Evolutionary conservation across 2,888 invertebrate genomes (phyloP).

Genomic region (Pachydiplax longipennis): DNA sequence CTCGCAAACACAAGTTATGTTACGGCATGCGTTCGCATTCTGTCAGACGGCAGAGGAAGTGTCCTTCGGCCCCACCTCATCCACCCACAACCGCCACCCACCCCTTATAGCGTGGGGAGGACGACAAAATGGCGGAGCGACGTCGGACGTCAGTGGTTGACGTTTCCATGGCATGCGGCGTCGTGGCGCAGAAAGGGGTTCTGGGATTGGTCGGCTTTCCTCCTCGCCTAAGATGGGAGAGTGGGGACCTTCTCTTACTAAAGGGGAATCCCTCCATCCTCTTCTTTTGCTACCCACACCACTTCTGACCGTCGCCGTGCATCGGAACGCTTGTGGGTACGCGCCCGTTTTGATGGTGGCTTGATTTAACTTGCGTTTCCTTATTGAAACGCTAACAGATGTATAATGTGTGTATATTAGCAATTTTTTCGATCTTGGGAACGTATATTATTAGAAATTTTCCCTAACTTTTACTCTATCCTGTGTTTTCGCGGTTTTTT

Average conservation of each 20-base stretch:
- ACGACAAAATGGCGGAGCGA: constrained; percentile 31
- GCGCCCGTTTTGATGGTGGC: no score
- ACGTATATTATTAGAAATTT: no score
- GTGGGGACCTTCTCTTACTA: neutral
- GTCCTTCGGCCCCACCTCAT: no score
- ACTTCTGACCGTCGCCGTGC: neutral
- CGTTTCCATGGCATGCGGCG: constrained; percentile 28
- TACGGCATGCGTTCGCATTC: no score
- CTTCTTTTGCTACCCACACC: neutral
- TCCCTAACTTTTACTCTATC: no score
- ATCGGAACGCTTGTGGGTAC: neutral
- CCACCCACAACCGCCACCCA: neutral
- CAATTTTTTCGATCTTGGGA: no score
- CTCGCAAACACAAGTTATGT: no score
- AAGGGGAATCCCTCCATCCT: neutral
- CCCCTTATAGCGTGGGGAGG: neutral
- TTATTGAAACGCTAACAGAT: no score
- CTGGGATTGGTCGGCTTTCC: constrained; percentile 26
- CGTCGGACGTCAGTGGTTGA: constrained; percentile 42
- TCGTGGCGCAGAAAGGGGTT: constrained; percentile 30
- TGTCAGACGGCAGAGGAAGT: no score
- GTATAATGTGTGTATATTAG: no score
- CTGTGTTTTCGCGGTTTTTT: no score
- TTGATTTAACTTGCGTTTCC: no score
- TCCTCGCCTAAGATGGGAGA: constrained; percentile 18